Percentiles rank a stretch among this genome's conserved stretches.
Conservation (phyloP, 2,888 invertebrate species). For the Drosophila austrosaltans region DNA sequence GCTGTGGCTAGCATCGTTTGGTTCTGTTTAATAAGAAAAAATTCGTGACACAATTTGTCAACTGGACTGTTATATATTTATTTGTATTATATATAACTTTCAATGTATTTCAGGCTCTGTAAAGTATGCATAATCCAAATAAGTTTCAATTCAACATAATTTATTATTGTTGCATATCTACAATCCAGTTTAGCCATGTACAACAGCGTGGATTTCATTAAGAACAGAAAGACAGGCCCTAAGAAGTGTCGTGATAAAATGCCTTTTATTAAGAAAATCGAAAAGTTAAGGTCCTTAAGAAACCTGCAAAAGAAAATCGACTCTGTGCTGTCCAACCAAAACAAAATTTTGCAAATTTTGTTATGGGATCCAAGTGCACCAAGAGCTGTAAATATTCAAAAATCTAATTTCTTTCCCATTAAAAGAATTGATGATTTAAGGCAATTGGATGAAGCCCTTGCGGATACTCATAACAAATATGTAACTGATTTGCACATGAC, state of each 20-base stretch:
- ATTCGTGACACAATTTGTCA: too few relatives aligned
- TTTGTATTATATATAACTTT: too few relatives aligned
- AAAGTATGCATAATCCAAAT: too few relatives aligned
- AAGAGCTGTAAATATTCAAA: neutral
- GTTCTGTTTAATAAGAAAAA: too few relatives aligned
- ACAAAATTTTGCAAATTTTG: conserved; percentile 16
- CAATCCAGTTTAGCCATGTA: neutral
- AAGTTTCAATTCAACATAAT: neutral
- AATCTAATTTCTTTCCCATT: conserved; percentile 25
- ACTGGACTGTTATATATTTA: too few relatives aligned
- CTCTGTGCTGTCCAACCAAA: conserved; percentile 26
- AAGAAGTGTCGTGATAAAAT: neutral
- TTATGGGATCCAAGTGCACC: neutral
- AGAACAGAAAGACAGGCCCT: neutral
- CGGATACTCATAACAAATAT: conserved; percentile 27
- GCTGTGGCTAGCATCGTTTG: neutral
- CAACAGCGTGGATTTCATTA: neutral
- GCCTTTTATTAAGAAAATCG: neutral
- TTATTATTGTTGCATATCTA: neutral
- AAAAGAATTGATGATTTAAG: conserved; percentile 20
- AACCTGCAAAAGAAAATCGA: conserved; percentile 20
- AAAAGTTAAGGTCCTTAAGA: neutral
- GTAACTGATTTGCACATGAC: conserved; percentile 8
- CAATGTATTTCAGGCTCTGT: too few relatives aligned
- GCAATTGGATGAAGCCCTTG: conserved; percentile 23